Evolutionary conservation across 2,888 invertebrate genomes (phyloP).

Genomic region (Listrodromus nycthemerus): DNA sequence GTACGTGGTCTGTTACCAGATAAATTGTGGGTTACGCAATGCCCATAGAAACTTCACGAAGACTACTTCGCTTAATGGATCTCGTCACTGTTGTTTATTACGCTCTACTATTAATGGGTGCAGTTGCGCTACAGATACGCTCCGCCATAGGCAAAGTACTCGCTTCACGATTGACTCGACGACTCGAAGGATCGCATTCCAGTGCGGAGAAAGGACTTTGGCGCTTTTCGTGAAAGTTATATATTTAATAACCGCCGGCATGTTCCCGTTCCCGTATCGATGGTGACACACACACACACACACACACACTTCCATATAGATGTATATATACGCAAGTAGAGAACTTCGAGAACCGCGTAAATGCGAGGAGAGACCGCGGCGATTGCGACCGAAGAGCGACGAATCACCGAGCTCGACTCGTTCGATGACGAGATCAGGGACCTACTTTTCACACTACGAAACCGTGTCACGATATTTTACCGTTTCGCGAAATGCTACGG

Average conservation of each 20-base stretch:
- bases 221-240: constrained; percentile 61
- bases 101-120: neutral
- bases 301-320: neutral
- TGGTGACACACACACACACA: neutral
- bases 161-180: neutral
- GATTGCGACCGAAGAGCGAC: constrained; percentile 21
- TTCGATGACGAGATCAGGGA: constrained; percentile 33
- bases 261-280: constrained; percentile 11
- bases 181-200: constrained; percentile 55
- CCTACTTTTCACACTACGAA: constrained; percentile 55
- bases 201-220: constrained; percentile 60
- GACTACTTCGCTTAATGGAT: neutral
- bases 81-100: neutral
- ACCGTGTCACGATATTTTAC: constrained; percentile 43
- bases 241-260: constrained; percentile 46
- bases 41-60: neutral
- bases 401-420: constrained; percentile 25
- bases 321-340: neutral
- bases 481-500: constrained; percentile 20
- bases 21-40: neutral
- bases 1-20: neutral
- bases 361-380: constrained; percentile 19
- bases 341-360: constrained; percentile 19
- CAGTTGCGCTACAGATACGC: neutral
- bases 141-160: neutral